Conservation (phyloP, 2,113 vertebrate genomes). For the Trematocara nigrifrons region DNA sequence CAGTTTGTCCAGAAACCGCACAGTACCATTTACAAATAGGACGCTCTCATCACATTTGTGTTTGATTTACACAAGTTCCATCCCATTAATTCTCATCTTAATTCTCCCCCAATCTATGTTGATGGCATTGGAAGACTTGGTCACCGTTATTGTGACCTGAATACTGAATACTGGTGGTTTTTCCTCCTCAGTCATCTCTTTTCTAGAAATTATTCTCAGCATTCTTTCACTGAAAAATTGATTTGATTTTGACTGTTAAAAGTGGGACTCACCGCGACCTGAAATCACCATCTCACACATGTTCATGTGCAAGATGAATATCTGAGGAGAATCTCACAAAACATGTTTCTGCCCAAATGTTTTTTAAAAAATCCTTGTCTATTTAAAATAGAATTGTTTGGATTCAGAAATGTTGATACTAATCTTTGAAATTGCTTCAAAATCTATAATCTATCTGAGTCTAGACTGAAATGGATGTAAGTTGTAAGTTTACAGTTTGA, state of each 20-base stretch:
- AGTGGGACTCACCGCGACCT: not conserved
- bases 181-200: not conserved
- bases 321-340: not conserved
- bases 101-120: not conserved
- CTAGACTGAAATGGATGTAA: not conserved
- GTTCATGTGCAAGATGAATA: not conserved
- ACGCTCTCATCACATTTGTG: not conserved
- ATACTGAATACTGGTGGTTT: not conserved
- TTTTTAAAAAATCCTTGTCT: fast-evolving
- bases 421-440: not conserved
- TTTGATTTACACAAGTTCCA: not conserved
- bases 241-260: not conserved
- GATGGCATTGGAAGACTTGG: not conserved
- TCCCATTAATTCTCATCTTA: not conserved
- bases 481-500: not conserved
- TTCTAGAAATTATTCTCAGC: not conserved
- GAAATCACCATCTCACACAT: not conserved
- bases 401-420: not conserved
- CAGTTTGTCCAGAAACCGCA: not conserved
- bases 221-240: not conserved
- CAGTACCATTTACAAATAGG: not conserved
- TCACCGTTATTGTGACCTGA: not conserved
- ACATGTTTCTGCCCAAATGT: not conserved
- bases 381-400: not conserved
- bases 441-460: not conserved